These are phyloP conservation scores for Linepithema humile DNA, from an alignment of 1,140 invertebrate species.

Conservation along the genomic window DNA sequence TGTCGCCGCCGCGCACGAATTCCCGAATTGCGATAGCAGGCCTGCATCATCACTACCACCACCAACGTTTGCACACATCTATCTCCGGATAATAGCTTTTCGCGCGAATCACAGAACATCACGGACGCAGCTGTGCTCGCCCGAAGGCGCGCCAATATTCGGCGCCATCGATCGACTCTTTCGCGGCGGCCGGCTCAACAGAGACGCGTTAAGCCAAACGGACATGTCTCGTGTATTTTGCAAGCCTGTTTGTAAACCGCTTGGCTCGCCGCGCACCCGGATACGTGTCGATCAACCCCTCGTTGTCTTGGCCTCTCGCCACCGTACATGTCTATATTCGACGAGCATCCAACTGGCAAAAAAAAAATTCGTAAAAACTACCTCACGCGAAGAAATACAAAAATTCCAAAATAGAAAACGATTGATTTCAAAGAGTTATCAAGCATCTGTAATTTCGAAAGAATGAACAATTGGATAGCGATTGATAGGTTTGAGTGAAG, in stretches of 20 bases:
- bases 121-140: slow-evolving; percentile 15
- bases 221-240: slow-evolving; percentile 38
- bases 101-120: slow-evolving; percentile 31
- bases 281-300: slow-evolving; percentile 12
- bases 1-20: background rate
- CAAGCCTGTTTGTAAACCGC: slow-evolving; percentile 33
- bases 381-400: background rate
- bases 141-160: slow-evolving; percentile 24
- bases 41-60: background rate
- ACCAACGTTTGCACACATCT: slow-evolving; percentile 24
- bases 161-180: slow-evolving; percentile 21
- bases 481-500: background rate
- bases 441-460: background rate
- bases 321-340: background rate
- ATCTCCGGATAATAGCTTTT: slow-evolving; percentile 43
- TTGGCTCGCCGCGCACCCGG: background rate
- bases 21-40: slow-evolving; percentile 20
- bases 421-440: background rate
- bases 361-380: background rate
- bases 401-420: background rate
- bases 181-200: background rate
- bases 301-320: slow-evolving; percentile 1
- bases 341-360: no score
- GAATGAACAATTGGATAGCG: background rate
- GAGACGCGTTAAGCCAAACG: slow-evolving; percentile 42